Evolutionary conservation across 1,140 invertebrate species (phyloP).

Genomic region (Drosophila eugracilis): DNA sequence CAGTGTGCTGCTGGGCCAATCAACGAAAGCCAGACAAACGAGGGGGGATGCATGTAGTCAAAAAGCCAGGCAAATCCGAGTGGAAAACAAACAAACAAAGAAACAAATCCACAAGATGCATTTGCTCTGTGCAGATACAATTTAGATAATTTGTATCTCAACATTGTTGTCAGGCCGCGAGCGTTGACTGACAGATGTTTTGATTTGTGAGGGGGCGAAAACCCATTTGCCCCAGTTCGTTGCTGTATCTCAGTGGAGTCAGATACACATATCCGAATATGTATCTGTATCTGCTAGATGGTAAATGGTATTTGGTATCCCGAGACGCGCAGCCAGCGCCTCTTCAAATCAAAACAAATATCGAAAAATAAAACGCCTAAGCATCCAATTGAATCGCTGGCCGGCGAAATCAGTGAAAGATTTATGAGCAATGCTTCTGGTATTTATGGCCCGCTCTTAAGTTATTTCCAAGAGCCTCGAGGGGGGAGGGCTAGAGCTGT

Average conservation of each 20-base stretch:
- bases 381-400: constrained; percentile 62
- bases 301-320: not conserved
- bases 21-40: constrained; percentile 17
- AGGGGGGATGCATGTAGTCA: not conserved
- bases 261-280: constrained; percentile 14
- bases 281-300: constrained; percentile 19
- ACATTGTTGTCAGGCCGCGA: constrained; percentile 72
- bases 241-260: no score
- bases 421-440: constrained; percentile 71
- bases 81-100: constrained; percentile 74
- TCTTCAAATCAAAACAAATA: constrained; percentile 64
- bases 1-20: constrained; percentile 33
- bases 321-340: constrained; percentile 32
- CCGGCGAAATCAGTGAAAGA: constrained; percentile 72
- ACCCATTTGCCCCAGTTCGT: constrained; percentile 37
- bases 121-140: constrained; percentile 74
- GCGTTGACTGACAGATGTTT: constrained; percentile 81
- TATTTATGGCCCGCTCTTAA: constrained; percentile 73
- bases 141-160: constrained; percentile 85
- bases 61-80: constrained; percentile 26
- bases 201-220: constrained; percentile 58
- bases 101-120: constrained; percentile 76
- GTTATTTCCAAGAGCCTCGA: constrained; percentile 64
- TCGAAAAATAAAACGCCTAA: constrained; percentile 66
- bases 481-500: constrained; percentile 12